These are phyloP conservation scores for Gymnosoma rotundatum DNA, from an alignment of 2,888 invertebrate genomes.

Conservation along the genomic window DNA sequence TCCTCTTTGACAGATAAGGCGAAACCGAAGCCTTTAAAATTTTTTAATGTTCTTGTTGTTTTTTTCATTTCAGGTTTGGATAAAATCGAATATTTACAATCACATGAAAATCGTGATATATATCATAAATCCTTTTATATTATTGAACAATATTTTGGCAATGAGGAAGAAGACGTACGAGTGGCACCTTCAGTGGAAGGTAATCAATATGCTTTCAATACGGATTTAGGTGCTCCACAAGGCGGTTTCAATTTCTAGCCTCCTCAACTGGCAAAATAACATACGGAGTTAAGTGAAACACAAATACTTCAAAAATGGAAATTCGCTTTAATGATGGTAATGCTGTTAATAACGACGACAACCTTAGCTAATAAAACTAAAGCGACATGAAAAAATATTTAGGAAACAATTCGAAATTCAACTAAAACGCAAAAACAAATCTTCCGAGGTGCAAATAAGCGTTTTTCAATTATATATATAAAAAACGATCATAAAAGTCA, in stretches of 20 bases:
- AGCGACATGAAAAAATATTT: conserved; percentile 10
- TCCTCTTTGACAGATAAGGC: not conserved
- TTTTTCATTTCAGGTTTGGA: conserved; percentile 90
- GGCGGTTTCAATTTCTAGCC: conserved; percentile 91
- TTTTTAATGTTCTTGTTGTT: too few species aligned
- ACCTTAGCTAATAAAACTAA: conserved; percentile 47
- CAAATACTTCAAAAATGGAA: conserved; percentile 28
- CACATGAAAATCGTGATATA: conserved; percentile 97
- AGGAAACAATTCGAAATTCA: conserved; percentile 4
- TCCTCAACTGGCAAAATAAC: conserved; percentile 31
- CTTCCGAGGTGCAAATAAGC: conserved; percentile 6
- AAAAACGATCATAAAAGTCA: not conserved
- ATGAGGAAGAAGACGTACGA: conserved; percentile 92
- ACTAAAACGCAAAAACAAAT: conserved; percentile 13
- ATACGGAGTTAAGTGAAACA: conserved; percentile 6
- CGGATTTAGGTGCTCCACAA: conserved; percentile 89
- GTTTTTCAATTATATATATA: not conserved
- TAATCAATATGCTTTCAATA: conserved; percentile 88
- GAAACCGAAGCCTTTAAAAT: too few species aligned
- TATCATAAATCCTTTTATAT: conserved; percentile 98
- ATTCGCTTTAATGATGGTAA: conserved; percentile 15
- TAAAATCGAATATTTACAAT: conserved; percentile 98
- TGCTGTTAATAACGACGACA: conserved; percentile 37
- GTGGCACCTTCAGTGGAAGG: conserved; percentile 89
- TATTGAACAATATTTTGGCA: conserved; percentile 96